Base-by-base conservation (phyloP, 1,140 invertebrate species). In the Sarcophaga peregrina region DNA sequence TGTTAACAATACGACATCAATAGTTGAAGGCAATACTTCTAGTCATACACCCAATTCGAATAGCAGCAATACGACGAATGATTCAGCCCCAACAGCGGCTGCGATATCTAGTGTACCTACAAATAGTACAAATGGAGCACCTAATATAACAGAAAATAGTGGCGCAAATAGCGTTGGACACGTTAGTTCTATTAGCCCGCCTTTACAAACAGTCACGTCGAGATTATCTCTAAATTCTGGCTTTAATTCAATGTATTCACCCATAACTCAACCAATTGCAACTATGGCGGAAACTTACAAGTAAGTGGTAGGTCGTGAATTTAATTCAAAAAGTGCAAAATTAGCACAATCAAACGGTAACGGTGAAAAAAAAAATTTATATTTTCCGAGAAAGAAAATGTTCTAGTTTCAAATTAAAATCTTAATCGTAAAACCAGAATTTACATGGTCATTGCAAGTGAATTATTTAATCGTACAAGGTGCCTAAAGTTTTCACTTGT, bases 241-340 rank as follows among this genome's bases (percentile, higher is more conserved):
- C 85, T 98, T 98, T 92, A 97, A 97, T 91, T 94, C 95, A 85
- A 98, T 99, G 97, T 99, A 98, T 91, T 96, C 97, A 25, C 95
- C 97, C 82, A 96, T 99, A 87, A 96, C 97, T 73, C 97, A 98
- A 88, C 96, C 97, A 5, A 98, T 98, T 85, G 96, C 96, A 68
- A 96, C 96, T 76, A 98, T 98, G 95, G 93, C 96, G 9, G 97
- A 98, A 89, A 95, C 95, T 74, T 98, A 98, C 92, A 97, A 97
- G 97, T 98, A 92, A 90, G 89, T 86, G 45, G 20, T 11, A 68
- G 58, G 58, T 68, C 58, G n/a, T n/a, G n/a, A n/a, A n/a, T 37
- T 37, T 37, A 37, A 37, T 37, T 4, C 58, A 15, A 62, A 13
- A 62, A 15, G 17, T 62, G 17, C 58, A 13, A 13, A 15, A 17